Conservation (phyloP, 2,797 vertebrate genomes). For the Chaetophractus vellerosus region DNA sequence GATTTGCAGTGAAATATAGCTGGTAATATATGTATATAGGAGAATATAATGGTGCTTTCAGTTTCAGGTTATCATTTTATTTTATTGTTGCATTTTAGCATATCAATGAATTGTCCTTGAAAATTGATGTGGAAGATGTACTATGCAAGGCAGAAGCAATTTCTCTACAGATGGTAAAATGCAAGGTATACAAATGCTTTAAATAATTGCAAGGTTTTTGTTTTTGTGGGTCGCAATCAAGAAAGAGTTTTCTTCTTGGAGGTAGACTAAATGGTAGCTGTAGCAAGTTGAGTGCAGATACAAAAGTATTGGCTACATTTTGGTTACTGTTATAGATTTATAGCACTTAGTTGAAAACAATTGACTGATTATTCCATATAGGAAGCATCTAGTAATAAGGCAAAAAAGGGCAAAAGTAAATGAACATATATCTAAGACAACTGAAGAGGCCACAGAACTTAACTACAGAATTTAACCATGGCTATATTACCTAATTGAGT, state of each 20-base stretch:
- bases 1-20: constrained; percentile 64
- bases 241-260: constrained; percentile 62
- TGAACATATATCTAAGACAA: constrained; percentile 64
- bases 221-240: constrained; percentile 48
- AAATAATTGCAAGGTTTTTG: constrained; percentile 56
- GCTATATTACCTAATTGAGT: constrained; percentile 22
- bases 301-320: constrained; percentile 36
- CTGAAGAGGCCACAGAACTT: constrained; percentile 53
- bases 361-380: constrained; percentile 53
- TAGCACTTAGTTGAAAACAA: constrained; percentile 70
- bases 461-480: background rate
- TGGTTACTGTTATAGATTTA: constrained; percentile 64
- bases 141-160: constrained; percentile 97
- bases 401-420: constrained; percentile 69
- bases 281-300: constrained; percentile 49
- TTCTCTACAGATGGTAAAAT: constrained; percentile 95
- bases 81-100: constrained; percentile 92
- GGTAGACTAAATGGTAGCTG: constrained; percentile 63
- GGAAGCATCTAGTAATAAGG: constrained; percentile 50
- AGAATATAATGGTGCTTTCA: constrained; percentile 55
- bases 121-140: constrained; percentile 96
- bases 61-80: constrained; percentile 73
- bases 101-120: constrained; percentile 99
- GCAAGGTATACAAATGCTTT: constrained; percentile 92
- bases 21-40: constrained; percentile 67